These are phyloP conservation scores for Idaea aversata DNA, from an alignment of 2,888 invertebrate species.

Conservation along the genomic window DNA sequence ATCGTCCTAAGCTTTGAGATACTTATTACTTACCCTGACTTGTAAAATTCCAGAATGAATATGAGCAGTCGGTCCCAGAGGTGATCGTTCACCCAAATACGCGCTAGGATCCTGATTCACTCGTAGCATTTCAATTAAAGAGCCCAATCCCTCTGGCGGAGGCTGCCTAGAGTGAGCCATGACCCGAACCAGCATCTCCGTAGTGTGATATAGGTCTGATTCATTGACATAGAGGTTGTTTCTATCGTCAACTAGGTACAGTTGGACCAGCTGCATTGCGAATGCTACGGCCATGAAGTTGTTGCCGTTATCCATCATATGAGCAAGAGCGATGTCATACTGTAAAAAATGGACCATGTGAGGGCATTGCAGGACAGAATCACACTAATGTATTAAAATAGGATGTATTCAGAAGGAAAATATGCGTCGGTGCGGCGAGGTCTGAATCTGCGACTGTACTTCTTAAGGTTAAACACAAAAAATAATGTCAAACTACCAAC, in stretches of 20 bases:
- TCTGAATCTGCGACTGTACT: too few species aligned
- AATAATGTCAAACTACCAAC: too few species aligned
- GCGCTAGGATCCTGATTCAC: slow-evolving; percentile 85
- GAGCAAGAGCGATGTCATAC: slow-evolving; percentile 90
- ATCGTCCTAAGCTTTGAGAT: background rate
- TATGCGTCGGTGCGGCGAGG: background rate
- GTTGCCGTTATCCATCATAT: slow-evolving; percentile 92
- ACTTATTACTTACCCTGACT: slow-evolving; percentile 86
- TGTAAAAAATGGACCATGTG: slow-evolving; percentile 45
- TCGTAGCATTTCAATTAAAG: slow-evolving; percentile 90
- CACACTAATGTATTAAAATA: background rate
- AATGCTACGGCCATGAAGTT: slow-evolving; percentile 91
- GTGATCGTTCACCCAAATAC: slow-evolving; percentile 87
- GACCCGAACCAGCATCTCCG: slow-evolving; percentile 90
- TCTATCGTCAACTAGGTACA: slow-evolving; percentile 91
- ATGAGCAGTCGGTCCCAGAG: slow-evolving; percentile 91
- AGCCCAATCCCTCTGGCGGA: slow-evolving; percentile 90
- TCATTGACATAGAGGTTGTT: slow-evolving; percentile 88
- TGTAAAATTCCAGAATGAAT: slow-evolving; percentile 96
- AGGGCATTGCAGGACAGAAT: background rate
- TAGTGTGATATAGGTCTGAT: slow-evolving; percentile 91
- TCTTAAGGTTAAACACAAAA: too few species aligned
- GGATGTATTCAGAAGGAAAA: background rate
- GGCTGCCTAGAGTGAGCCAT: slow-evolving; percentile 87
- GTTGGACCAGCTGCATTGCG: slow-evolving; percentile 94